Conservation (phyloP, 2,888 invertebrate genomes). For the Coenonympha arcania region DNA sequence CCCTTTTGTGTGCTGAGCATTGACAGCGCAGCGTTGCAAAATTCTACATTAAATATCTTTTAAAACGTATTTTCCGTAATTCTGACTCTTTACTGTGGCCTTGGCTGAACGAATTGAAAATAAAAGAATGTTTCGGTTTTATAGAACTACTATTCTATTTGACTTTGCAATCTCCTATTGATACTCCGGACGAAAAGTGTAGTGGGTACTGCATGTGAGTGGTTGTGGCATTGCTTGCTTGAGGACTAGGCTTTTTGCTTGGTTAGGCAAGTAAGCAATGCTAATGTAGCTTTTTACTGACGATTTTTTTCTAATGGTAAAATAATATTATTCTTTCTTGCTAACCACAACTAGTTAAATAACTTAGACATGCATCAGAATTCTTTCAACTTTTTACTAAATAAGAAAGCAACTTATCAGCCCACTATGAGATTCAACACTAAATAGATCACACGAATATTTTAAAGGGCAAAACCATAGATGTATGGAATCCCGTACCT, state of each 20-base stretch:
- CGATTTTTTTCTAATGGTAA: too few species aligned
- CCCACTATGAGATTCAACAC: constrained; percentile 3
- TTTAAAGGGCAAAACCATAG: not conserved
- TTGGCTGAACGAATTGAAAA: not conserved
- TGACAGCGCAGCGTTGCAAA: not conserved
- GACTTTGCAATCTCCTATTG: too few species aligned
- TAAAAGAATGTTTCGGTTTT: not conserved
- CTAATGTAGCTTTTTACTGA: too few species aligned
- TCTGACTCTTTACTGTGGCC: not conserved
- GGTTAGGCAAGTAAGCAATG: too few species aligned
- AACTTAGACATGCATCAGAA: too few species aligned
- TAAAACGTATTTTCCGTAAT: not conserved
- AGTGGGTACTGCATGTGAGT: too few species aligned
- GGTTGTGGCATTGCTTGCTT: too few species aligned
- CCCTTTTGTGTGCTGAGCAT: not conserved
- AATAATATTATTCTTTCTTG: too few species aligned
- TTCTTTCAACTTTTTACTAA: constrained; percentile 9
- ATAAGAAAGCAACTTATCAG: constrained; percentile 1
- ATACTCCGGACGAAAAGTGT: too few species aligned
- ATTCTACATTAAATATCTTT: not conserved
- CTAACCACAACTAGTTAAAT: too few species aligned
- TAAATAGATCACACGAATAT: constrained; percentile 10
- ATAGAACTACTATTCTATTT: not conserved
- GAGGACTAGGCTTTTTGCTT: too few species aligned
- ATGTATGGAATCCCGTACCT: too few species aligned